A percentile compares a stretch with the other conserved stretches of the same genome.
These are phyloP conservation scores for Grapholita molesta DNA, from an alignment of 1,140 invertebrate genomes.

Conservation along the genomic window DNA sequence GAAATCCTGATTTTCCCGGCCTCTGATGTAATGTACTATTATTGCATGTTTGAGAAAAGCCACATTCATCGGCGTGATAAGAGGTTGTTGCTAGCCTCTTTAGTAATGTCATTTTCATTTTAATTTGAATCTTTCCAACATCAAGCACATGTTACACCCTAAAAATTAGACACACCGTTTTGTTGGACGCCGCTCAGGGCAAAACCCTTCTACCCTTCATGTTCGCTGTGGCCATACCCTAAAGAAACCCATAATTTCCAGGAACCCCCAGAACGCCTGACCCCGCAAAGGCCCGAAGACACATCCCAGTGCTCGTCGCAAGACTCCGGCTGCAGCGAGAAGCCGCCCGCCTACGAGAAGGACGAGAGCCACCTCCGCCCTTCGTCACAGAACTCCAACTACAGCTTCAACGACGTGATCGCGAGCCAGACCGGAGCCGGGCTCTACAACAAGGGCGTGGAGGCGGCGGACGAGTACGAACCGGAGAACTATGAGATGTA, in stretches of 20 bases:
- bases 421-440: slow-evolving; percentile 37
- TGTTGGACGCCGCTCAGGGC: no score
- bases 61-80: no score
- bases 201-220: no score
- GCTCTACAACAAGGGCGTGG: slow-evolving; percentile 33
- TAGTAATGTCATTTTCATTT: no score
- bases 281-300: background rate
- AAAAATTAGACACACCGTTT: no score
- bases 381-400: slow-evolving; percentile 60
- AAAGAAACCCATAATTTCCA: background rate
- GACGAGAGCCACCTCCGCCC: slow-evolving; percentile 59
- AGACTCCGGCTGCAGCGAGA: slow-evolving; percentile 47
- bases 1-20: no score
- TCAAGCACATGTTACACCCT: no score
- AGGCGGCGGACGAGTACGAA: slow-evolving; percentile 40
- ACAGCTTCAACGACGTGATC: slow-evolving; percentile 59
- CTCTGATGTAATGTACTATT: no score
- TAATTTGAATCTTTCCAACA: no score
- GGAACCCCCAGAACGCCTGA: background rate
- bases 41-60: no score
- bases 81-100: no score
- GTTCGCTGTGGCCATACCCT: no score
- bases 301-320: slow-evolving; percentile 57
- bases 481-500: slow-evolving; percentile 61
- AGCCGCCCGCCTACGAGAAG: slow-evolving; percentile 45